These are phyloP conservation scores for Saiga tatarica DNA, from an alignment of 2,113 vertebrate genomes.

Conservation along the genomic window DNA sequence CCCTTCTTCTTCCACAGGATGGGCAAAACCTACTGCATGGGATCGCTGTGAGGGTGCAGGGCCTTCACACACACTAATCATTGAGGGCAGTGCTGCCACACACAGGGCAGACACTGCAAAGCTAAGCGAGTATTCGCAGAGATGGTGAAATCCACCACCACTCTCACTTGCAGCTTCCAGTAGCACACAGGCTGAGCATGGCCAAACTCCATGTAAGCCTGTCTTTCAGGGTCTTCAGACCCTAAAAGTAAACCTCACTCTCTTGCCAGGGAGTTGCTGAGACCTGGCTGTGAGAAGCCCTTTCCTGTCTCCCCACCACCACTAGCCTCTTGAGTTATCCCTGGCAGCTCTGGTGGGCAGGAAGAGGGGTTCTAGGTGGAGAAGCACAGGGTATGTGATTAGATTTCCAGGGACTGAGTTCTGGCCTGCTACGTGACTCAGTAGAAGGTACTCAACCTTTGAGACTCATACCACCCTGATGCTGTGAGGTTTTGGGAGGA, in stretches of 20 bases:
- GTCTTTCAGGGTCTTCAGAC: neutral
- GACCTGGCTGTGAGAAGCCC: neutral
- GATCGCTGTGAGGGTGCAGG: neutral
- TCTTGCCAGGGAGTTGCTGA: neutral
- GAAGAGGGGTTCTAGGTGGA: neutral
- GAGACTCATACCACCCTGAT: neutral
- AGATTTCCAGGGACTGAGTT: neutral
- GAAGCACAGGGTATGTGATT: neutral
- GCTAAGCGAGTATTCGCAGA: neutral
- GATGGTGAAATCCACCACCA: neutral
- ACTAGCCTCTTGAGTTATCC: neutral
- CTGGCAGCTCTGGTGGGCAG: neutral
- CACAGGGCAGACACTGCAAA: neutral
- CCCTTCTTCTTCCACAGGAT: neutral
- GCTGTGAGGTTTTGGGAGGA: neutral
- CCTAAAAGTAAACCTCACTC: neutral
- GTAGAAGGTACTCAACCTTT: neutral
- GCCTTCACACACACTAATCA: rapidly evolving
- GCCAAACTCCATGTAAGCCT: neutral
- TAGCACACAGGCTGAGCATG: rapidly evolving
- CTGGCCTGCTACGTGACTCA: neutral
- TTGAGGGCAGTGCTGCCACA: neutral
- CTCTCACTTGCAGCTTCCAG: neutral
- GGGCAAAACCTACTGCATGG: neutral
- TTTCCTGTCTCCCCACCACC: too few species aligned